Conservation (phyloP, 2,797 vertebrate species). For the Oryzias sinensis region DNA sequence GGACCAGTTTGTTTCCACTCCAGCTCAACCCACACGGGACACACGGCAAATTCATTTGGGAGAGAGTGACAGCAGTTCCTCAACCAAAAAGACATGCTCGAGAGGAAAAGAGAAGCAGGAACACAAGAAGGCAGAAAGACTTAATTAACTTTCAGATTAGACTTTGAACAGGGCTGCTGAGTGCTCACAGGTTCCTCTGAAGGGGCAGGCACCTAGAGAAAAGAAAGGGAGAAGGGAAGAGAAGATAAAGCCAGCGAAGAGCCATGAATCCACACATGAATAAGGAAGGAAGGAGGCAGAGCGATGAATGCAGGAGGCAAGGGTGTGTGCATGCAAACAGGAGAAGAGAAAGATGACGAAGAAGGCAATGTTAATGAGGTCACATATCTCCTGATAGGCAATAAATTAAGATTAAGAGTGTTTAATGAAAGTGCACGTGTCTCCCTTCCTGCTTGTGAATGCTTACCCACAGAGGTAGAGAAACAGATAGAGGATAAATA, state of each 20-base stretch:
- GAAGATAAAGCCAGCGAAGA: conserved; percentile 45
- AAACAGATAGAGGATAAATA: conserved; percentile 24
- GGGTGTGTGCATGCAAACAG: conserved; percentile 20
- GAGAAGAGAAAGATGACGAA: conserved; percentile 36
- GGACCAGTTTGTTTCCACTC: conserved; percentile 39
- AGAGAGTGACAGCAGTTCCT: conserved; percentile 62
- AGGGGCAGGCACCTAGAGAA: conserved; percentile 36
- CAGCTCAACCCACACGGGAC: conserved; percentile 51
- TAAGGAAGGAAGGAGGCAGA: conserved; percentile 26
- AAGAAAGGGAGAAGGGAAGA: conserved; percentile 20
- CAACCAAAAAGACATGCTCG: conserved; percentile 63
- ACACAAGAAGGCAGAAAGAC: conserved; percentile 54
- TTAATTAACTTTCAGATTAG: conserved; percentile 75
- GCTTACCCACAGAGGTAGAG: conserved; percentile 16
- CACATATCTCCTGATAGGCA: conserved; percentile 72
- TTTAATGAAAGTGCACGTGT: conserved; percentile 69
- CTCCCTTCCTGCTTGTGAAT: conserved; percentile 34
- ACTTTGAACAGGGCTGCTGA: conserved; percentile 51
- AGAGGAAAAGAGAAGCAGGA: conserved; percentile 55
- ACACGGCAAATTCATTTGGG: conserved; percentile 43
- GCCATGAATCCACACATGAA: conserved; percentile 48
- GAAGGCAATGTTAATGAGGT: conserved; percentile 74
- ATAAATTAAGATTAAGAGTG: conserved; percentile 71
- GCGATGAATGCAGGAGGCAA: conserved; percentile 20
- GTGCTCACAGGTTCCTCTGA: conserved; percentile 54